Percentiles rank a stretch among this genome's conserved stretches.
These are phyloP conservation scores for Acipenser transmontanus DNA, from an alignment of 2,797 vertebrate genomes.

Conservation along the genomic window DNA sequence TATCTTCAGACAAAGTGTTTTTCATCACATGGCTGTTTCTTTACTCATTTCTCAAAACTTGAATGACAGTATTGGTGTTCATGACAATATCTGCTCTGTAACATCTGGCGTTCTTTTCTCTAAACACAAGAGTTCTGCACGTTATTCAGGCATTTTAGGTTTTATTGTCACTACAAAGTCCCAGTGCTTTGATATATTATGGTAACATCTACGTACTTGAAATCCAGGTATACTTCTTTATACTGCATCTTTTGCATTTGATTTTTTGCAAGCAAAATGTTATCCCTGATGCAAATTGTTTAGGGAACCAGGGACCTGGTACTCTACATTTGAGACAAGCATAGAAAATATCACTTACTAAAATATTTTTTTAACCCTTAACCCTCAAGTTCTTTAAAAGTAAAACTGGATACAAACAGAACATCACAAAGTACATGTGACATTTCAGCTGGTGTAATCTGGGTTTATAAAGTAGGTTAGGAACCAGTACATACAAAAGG, in stretches of 20 bases:
- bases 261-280: no score
- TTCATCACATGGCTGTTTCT: no score
- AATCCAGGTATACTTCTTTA: not conserved
- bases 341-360: no score
- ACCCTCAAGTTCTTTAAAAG: no score
- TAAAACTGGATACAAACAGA: no score
- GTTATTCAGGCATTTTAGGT: not conserved
- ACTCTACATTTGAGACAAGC: no score
- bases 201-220: constrained; percentile 22
- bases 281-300: no score
- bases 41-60: not conserved
- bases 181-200: constrained; percentile 19
- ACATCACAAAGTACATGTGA: not conserved
- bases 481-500: not conserved
- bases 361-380: no score
- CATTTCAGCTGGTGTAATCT: not conserved
- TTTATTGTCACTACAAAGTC: not conserved
- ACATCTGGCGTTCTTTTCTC: not conserved
- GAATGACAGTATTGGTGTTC: not conserved
- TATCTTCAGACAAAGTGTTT: no score
- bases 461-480: not conserved
- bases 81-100: not conserved
- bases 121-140: not conserved
- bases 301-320: no score
- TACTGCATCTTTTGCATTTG: no score